phyloP scores from a whole-genome alignment of 2,113 vertebrate genomes.

The Antigone vipio region DNA sequence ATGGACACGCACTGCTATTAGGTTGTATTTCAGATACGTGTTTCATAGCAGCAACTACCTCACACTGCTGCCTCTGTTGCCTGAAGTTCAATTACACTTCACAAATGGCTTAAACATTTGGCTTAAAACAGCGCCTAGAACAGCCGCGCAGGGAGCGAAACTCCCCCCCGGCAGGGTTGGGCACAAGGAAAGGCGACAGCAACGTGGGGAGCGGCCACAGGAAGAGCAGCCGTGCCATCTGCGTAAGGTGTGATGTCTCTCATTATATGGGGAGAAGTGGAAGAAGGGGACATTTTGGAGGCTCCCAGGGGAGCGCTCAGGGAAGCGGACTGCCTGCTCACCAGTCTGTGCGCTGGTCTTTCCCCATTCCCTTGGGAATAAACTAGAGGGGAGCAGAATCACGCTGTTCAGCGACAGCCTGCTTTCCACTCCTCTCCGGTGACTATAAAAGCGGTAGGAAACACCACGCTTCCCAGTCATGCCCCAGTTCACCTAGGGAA shows the following conservation, averaged over 20 bases:
- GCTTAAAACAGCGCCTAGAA: background rate
- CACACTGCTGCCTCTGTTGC: background rate
- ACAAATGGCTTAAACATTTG: background rate
- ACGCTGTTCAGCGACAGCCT: background rate
- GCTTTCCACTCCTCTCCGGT: background rate
- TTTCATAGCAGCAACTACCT: background rate
- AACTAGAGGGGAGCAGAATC: background rate
- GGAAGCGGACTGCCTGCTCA: background rate
- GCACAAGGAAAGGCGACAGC: background rate
- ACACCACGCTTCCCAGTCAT: background rate
- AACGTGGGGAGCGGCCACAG: fast-evolving
- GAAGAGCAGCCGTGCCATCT: fast-evolving
- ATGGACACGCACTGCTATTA: fast-evolving
- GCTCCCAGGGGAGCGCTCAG: background rate
- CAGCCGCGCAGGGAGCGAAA: background rate
- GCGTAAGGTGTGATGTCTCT: fast-evolving
- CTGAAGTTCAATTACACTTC: background rate
- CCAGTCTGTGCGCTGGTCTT: background rate
- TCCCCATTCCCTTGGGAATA: background rate
- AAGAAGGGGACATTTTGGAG: background rate
- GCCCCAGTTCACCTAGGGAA: background rate
- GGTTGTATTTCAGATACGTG: background rate
- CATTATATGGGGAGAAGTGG: background rate
- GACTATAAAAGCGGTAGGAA: background rate
- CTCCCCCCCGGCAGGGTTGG: background rate